Evolutionary conservation across 1,140 invertebrate species (phyloP).

Genomic region (Pseudomyrmex cubaensis): DNA sequence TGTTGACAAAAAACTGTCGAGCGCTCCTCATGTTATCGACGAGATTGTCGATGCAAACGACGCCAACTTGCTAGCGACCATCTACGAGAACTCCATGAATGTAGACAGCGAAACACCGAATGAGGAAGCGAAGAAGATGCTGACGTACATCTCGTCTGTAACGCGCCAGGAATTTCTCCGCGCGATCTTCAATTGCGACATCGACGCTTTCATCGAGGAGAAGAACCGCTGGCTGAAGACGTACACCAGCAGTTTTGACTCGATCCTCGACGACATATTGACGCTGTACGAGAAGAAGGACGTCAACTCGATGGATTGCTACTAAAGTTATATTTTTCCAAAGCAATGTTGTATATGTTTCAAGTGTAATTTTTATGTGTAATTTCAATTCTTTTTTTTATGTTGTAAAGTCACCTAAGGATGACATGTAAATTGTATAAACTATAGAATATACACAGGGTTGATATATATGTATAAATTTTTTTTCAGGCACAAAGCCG

Average conservation of each 20-base stretch:
- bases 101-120: conserved; percentile 74
- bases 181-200: conserved; percentile 85
- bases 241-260: conserved; percentile 87
- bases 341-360: too few relatives aligned
- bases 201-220: conserved; percentile 85
- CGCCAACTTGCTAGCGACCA: conserved; percentile 86
- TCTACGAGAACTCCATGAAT: conserved; percentile 85
- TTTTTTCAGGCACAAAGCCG: too few relatives aligned
- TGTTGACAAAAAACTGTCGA: conserved; percentile 48
- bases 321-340: conserved; percentile 78
- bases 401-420: too few relatives aligned
- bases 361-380: neutral
- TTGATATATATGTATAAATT: neutral
- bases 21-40: conserved; percentile 79
- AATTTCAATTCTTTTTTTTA: conserved; percentile 2
- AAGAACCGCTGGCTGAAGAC: conserved; percentile 87
- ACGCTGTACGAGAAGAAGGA: conserved; percentile 85
- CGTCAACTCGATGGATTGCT: conserved; percentile 88
- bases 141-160: conserved; percentile 82
- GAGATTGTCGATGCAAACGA: conserved; percentile 85
- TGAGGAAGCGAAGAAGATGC: conserved; percentile 76
- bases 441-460: neutral
- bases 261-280: conserved; percentile 89
- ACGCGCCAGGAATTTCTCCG: conserved; percentile 86
- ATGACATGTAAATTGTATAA: neutral